A percentile compares a stretch with the other conserved stretches of the same genome.
These are phyloP conservation scores for Meloidogyne hapla DNA, from an alignment of 1,140 invertebrate species.

Conservation along the genomic window DNA sequence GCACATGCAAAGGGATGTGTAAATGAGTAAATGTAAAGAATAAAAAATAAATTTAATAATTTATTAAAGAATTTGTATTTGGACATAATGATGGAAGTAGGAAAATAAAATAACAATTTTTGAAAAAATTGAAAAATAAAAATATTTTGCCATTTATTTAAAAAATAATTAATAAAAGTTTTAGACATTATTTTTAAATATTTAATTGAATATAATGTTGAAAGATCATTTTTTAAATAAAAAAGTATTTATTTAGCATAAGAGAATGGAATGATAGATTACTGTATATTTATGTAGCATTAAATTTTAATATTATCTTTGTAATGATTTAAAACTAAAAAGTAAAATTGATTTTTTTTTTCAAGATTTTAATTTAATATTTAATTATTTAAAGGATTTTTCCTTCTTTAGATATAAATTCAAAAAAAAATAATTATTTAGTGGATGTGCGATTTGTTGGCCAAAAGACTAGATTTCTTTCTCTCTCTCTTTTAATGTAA, in stretches of 20 bases:
- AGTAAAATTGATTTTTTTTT: background rate
- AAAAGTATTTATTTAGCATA: background rate
- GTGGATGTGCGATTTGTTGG: background rate
- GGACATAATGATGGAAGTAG: background rate
- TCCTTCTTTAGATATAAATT: background rate
- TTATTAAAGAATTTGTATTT: background rate
- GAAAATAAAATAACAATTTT: too few relatives aligned
- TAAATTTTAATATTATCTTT: background rate
- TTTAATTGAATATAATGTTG: background rate
- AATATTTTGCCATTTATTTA: background rate
- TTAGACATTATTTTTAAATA: background rate
- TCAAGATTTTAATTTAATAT: background rate
- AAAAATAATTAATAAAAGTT: background rate
- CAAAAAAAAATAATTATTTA: too few relatives aligned
- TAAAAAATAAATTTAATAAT: background rate
- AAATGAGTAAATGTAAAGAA: background rate
- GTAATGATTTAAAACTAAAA: background rate
- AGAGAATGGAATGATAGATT: too few relatives aligned
- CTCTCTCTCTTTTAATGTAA: background rate
- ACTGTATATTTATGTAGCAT: too few relatives aligned
- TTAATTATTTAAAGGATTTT: background rate
- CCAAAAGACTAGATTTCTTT: background rate
- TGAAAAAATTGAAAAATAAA: background rate
- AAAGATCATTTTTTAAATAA: background rate
- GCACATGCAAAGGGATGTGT: background rate